phyloP scores from a whole-genome alignment of 2,888 invertebrate genomes.

The Epiblema foenella region DNA sequence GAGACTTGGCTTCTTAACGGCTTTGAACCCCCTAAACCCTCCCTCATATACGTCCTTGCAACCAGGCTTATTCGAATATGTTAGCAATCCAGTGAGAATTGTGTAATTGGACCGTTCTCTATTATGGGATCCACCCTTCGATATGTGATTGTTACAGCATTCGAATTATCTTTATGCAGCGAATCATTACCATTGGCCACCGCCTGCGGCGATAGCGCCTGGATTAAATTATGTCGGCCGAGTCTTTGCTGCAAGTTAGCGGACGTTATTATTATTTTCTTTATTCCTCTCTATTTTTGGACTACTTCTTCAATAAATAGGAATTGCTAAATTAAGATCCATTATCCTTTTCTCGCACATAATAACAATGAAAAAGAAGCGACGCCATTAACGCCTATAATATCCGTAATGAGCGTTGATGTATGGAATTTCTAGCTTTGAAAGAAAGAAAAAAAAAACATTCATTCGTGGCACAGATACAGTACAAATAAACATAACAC shows the following conservation, averaged over 20 bases:
- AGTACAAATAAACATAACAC: no score
- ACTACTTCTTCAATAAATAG: constrained; percentile 6
- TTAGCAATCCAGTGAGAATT: constrained; percentile 21
- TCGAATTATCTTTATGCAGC: constrained; percentile 55
- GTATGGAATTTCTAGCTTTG: no score
- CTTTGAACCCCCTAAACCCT: no score
- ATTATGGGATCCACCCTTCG: constrained; percentile 36
- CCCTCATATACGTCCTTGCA: no score
- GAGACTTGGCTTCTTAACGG: no score
- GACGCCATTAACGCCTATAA: background rate
- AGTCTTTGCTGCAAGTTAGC: constrained; percentile 15
- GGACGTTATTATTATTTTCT: constrained; percentile 30
- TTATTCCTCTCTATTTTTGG: constrained; percentile 23
- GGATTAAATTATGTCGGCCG: constrained; percentile 40
- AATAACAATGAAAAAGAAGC: background rate
- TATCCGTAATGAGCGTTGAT: no score
- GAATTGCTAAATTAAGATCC: background rate
- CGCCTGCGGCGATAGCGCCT: constrained; percentile 50
- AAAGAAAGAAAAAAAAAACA: no score
- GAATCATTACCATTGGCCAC: constrained; percentile 70
- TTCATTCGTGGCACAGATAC: no score
- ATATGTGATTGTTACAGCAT: constrained; percentile 33
- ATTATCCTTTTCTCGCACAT: background rate
- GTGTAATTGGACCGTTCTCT: constrained; percentile 27
- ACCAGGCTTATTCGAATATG: constrained; percentile 10